These are phyloP conservation scores for Herpailurus yagouaroundi DNA, from an alignment of 2,113 vertebrate genomes.

Conservation along the genomic window DNA sequence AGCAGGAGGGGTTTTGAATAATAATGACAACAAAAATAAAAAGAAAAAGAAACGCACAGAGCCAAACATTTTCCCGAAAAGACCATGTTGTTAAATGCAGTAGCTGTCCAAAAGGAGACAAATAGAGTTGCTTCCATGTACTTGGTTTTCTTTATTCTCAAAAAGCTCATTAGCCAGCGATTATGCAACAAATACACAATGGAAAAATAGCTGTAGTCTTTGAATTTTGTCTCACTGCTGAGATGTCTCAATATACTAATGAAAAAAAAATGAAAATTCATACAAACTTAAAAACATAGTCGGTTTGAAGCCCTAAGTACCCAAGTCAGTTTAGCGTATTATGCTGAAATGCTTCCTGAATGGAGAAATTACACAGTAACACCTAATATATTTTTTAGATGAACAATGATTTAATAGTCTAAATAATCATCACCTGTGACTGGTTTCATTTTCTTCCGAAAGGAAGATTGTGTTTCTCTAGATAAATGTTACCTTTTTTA, in stretches of 20 bases:
- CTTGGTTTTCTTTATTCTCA: constrained; percentile 36
- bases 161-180: constrained; percentile 56
- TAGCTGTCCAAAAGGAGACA: constrained; percentile 48
- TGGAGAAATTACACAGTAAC: neutral
- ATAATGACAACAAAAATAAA: constrained; percentile 22
- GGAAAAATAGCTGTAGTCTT: constrained; percentile 53
- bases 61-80: constrained; percentile 42
- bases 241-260: constrained; percentile 37
- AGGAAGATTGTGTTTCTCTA: neutral
- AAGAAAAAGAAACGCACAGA: constrained; percentile 20
- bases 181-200: constrained; percentile 54
- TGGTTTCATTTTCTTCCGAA: neutral
- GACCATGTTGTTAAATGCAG: constrained; percentile 27
- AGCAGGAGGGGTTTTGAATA: constrained; percentile 53
- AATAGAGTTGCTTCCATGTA: constrained; percentile 61
- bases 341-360: neutral
- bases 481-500: neutral
- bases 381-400: constrained; percentile 3
- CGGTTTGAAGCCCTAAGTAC: constrained; percentile 47
- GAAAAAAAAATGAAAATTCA: constrained; percentile 57
- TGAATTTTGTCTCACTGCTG: constrained; percentile 26
- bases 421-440: neutral
- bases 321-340: constrained; percentile 50
- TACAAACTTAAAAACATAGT: constrained; percentile 51
- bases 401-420: neutral